Evolutionary conservation across 1,140 invertebrate species (phyloP), one percentile per base, ranked within the genome.

Genomic region (Ostrea denselamellosa): DNA sequence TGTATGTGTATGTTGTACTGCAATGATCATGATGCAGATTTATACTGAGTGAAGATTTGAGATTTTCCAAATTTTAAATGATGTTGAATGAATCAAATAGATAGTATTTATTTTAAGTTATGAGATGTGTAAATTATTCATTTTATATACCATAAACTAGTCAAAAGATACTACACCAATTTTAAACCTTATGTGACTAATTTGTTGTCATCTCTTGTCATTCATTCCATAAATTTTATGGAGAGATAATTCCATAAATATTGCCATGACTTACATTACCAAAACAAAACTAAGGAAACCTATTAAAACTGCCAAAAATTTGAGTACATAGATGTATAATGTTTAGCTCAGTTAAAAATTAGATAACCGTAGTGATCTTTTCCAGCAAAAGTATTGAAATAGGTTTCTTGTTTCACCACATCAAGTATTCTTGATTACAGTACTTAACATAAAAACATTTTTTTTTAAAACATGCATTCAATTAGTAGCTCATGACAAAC

Each of bases 71-170:
- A 44, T 14, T 77, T 77, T 77, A 28, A 25, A 77, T 34, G 28
- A 77, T 77, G 68, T 77, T 77, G 68, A 25, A 28, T 77, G 25
- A 77, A 77, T 77, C 68, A 77, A 77, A 34, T 77, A 8, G 68
- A 77, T 28, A 77, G 68, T 77, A 77, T 77, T 77, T 77, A 77
- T 77, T 77, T 77, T 77, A 77, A 77, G 25, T 77, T 77, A 34
- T 77, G 25, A 77, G 68, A 77, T 77, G 68, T 28, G 14, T 77
- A 77, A 77, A 34, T 22, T 77, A 77, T 77, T 77, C 68, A 77
- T 77, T 77, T 77, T 77, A 77, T 62, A 62, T 77, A 77, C 68
- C 68, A 34, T 25, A 62, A 77, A 77, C 68, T 77, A 77, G 68
- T 77, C 68, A 77, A 77, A 77, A 77, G 68, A 77, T 25, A 77